Base-by-base conservation (phyloP, 2,113 vertebrate genomes). In the Pogonocichla stellata region DNA sequence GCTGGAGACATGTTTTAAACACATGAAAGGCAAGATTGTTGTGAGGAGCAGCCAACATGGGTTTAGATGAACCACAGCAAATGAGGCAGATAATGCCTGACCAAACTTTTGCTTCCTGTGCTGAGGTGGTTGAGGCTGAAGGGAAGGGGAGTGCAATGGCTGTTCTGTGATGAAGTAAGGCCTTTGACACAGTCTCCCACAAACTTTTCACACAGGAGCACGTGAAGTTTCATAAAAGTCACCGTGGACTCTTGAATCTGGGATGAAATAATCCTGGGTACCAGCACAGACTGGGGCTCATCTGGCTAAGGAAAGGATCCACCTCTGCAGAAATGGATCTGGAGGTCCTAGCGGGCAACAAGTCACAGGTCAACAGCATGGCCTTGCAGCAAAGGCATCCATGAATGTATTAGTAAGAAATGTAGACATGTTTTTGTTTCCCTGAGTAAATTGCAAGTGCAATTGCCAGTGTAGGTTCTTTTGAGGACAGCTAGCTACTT, bases 251-350 rank as follows among this genome's bases (percentile, higher is more conserved):
- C 53, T 45, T 38, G 36, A 12, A 57, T 72, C 19, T 57, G 36
- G 23, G 12, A 31, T 1, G 1, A 72, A 58, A 38, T 38, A 57
- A 57, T 53, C 29, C 24, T 0, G 0, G 7, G 5, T 26, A 22
- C 5, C 43, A 24, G 23, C 28, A 17, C 31, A 83, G 28, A 7
- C 4, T 26, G 43, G n/a, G 14, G 26, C 18, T 26, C 8, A 2
- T 4, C 28, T 19, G 40, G 16, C 18, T 54, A 29, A 64, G 60
- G 66, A 40, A 50, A 38, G 12, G 14, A 64, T 53, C 38, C 6
- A 22, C 8, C 34, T 65, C 34, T 65, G 50, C 43, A 64, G 17
- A 73, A 58, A 16, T 10, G 9, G 22, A 12, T 53, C 64, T 53
- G 42, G n/a, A 78, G 38, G 40, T 57, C n/a, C 17, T 45, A 6